Evolutionary conservation across 2,797 vertebrate species (phyloP), one percentile per base, ranked within the genome.

Genomic region (Pachyuromys duprasi): DNA sequence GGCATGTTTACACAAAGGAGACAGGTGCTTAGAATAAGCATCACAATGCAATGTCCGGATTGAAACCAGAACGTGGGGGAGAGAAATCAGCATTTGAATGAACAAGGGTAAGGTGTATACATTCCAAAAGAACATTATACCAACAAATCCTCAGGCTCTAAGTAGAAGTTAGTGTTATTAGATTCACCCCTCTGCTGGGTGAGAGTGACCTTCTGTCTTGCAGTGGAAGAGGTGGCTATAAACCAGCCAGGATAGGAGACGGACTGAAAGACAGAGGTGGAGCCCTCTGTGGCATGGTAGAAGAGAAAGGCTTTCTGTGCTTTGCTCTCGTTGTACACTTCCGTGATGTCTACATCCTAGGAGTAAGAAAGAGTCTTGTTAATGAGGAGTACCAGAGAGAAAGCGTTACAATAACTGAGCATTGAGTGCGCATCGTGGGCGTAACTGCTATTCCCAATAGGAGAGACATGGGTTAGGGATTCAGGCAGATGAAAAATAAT

Each of bases 111-210:
- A 49, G 2, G 8, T 9, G 9, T 49, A 49, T 11, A 49, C 49
- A 49, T 49, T 49, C 49, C 49, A 49, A 49, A 49, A 49, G 49
- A 2, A 49, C 49, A 49, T 49, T 49, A 49, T 49, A 49, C 49
- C 49, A 49, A 49, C 49, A 49, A 49, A 49, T 49, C 0, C 60
- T 57, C 8, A 42, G 42, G 0, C 3, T 72, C 14, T 62, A 97
- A 90, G 57, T 92, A 96, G 79, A 96, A 97, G 55, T 92, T 90
- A 17, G 93, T 97, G n/a, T 79, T 96, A 79, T 81, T 2, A 20
- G 5, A 28, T 81, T 36, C n/a, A 22, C 95, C 95, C 53, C 86
- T 83, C 14, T 91, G 24, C 3, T 92, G 75, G 33, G 90, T 96
- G 60, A 97, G 89, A 11, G 33, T 83, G 89, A 97, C 2, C 0